phyloP scores from a whole-genome alignment of 2,797 vertebrate species.

The Morelia viridis region DNA sequence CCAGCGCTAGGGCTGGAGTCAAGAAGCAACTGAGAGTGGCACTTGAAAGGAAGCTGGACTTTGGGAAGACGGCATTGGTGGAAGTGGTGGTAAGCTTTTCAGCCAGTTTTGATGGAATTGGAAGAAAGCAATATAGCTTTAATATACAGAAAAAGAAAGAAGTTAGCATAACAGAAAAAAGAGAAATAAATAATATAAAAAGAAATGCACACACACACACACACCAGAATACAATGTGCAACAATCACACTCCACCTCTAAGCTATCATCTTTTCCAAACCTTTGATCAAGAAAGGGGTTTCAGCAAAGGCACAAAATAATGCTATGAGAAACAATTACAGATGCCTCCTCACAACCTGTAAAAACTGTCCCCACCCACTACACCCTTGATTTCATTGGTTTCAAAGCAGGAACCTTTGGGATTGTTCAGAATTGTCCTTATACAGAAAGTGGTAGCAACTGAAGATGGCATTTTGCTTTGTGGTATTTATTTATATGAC shows the following conservation, averaged over 20 bases:
- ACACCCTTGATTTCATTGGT: not conserved
- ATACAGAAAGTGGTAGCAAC: not conserved
- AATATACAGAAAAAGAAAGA: not conserved
- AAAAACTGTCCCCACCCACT: not conserved
- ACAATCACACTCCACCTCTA: not conserved
- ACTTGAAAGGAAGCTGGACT: not conserved
- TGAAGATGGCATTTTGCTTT: not conserved
- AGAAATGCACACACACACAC: not conserved
- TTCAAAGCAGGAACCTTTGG: not conserved
- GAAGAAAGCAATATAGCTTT: not conserved
- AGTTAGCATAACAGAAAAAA: not conserved
- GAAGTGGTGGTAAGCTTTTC: not conserved
- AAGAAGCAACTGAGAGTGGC: not conserved
- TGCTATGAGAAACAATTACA: not conserved
- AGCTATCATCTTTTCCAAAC: not conserved
- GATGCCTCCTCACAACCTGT: not conserved
- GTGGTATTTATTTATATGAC: constrained; percentile 1
- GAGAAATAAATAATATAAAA: not conserved
- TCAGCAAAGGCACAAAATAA: not conserved
- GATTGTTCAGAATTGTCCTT: not conserved
- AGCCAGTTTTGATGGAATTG: not conserved
- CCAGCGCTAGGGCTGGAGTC: not conserved
- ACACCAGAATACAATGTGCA: not conserved
- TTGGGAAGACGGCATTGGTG: not conserved
- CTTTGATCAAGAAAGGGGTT: not conserved